Evolutionary conservation across 2,797 vertebrate genomes (phyloP).

Genomic region (Spinibarbus caldwelli): DNA sequence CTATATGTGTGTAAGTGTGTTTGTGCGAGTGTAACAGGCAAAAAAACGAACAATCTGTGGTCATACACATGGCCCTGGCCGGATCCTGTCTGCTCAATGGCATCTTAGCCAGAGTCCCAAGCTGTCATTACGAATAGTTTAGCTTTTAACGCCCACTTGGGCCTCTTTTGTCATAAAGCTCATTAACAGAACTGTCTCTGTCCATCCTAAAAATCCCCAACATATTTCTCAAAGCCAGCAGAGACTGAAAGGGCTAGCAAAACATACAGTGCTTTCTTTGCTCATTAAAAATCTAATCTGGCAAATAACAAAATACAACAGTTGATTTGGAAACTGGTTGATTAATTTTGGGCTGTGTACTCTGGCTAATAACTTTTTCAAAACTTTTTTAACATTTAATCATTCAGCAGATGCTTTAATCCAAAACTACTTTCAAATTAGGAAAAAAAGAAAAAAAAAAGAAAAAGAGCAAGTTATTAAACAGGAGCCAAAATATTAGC

Average conservation of each 20-base stretch:
- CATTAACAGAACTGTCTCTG: conserved; percentile 67
- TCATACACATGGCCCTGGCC: neutral
- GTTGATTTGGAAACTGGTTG: neutral
- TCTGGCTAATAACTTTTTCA: neutral
- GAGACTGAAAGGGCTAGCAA: conserved; percentile 71
- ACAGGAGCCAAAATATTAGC: neutral
- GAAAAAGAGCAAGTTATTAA: neutral
- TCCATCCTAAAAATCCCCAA: conserved; percentile 75
- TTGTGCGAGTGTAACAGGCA: neutral
- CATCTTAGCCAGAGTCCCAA: conserved; percentile 27
- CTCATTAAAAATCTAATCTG: conserved; percentile 59
- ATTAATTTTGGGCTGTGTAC: neutral
- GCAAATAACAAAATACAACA: neutral
- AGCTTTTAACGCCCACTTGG: conserved; percentile 40
- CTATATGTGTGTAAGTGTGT: conserved; percentile 12
- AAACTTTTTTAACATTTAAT: neutral
- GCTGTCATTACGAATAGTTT: conserved; percentile 36
- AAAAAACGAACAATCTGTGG: conserved; percentile 6
- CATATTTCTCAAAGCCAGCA: conserved; percentile 67
- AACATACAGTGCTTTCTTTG: conserved; percentile 63
- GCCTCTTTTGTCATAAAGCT: conserved; percentile 45
- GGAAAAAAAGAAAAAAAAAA: too few species aligned
- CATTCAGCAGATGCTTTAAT: neutral
- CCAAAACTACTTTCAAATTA: neutral
- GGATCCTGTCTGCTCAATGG: conserved; percentile 21